phyloP scores from a whole-genome alignment of 2,888 invertebrate species.

The Drosophila atripex region DNA sequence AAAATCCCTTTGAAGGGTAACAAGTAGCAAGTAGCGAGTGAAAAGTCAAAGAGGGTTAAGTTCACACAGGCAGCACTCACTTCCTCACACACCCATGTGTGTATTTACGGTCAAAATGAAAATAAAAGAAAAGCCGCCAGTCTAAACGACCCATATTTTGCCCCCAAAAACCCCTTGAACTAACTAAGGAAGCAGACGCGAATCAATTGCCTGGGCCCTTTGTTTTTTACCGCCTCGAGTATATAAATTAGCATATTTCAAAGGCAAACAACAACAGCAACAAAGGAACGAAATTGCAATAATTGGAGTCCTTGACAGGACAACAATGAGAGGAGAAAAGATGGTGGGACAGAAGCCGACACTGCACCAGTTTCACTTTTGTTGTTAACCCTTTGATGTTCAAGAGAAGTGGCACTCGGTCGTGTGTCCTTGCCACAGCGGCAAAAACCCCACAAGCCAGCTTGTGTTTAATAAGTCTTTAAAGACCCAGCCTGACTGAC shows the following conservation, averaged over 20 bases:
- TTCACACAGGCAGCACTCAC: slow-evolving; percentile 39
- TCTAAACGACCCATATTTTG: slow-evolving; percentile 46
- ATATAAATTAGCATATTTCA: slow-evolving; percentile 80
- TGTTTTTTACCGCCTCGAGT: slow-evolving; percentile 44
- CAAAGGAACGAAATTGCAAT: slow-evolving; percentile 64
- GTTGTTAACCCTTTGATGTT: slow-evolving; percentile 79
- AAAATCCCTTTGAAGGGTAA: slow-evolving; percentile 69
- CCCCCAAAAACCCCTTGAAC: slow-evolving; percentile 39
- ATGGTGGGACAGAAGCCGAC: slow-evolving; percentile 38
- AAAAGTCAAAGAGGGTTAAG: slow-evolving; percentile 72
- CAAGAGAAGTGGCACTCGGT: slow-evolving; percentile 69
- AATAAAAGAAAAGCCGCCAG: slow-evolving; percentile 38
- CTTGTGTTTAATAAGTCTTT: slow-evolving; percentile 60
- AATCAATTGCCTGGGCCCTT: slow-evolving; percentile 72
- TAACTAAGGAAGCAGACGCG: slow-evolving; percentile 64
- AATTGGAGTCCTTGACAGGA: slow-evolving; percentile 73
- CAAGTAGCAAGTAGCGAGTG: slow-evolving; percentile 66
- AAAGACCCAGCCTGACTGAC: slow-evolving; percentile 41
- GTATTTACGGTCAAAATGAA: slow-evolving; percentile 25
- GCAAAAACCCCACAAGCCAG: slow-evolving; percentile 34
- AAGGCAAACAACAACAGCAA: slow-evolving; percentile 54
- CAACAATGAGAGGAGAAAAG: slow-evolving; percentile 56
- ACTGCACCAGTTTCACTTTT: slow-evolving; percentile 71
- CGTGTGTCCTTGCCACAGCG: slow-evolving; percentile 66
- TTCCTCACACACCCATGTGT: slow-evolving; percentile 11